Evolutionary conservation across 2,888 invertebrate genomes (phyloP), one percentile per base, ranked within the genome.

Genomic region (Volucella bombylans): DNA sequence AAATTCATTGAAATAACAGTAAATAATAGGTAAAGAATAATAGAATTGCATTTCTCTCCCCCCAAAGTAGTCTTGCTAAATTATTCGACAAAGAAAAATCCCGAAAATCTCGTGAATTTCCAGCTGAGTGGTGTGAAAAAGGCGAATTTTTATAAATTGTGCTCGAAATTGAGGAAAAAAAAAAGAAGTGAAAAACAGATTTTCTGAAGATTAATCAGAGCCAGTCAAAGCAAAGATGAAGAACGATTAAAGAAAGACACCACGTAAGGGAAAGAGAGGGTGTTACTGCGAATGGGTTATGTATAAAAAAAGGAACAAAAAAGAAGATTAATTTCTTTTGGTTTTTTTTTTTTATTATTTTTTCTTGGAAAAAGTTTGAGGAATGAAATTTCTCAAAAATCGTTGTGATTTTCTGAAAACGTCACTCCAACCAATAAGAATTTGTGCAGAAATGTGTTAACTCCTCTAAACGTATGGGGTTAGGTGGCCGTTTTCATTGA

Each of bases 281-380:
- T 59, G 47, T 55, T 47, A 65, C 71, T 65, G 47, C 65, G 80
- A 79, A 76, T 77, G 81, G 85, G 76, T 85, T 85, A 80, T 85
- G 81, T 68, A 83, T 76, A 69, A 83, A 68, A 71, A 23, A 14
- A 57, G 6, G 6, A 31, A 31, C 4, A 31, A 31, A 6, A 31
- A 31, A 31, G 31, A 31, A 23, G 0, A 23, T 23, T 23, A 23
- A 23, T 23, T 23, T 23, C 3, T 23, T 23, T 23, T 23, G 1
- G 0, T 6, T 31, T 31, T 31, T 31, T 31, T 31, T 31, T 31
- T 31, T 31, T 38, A 14, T 59, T 59, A 41, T 57, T 69, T 61
- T 80, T 45, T 50, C 45, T 6, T 31, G 62, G 59, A 49, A 55
- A 57, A 50, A 43, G 47, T 23, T 18, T 52, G 47, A 31, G 4